A percentile compares a stretch with the other conserved stretches of the same genome.
phyloP scores from a whole-genome alignment of 2,888 invertebrate species.

The Cerastis rubricosa region DNA sequence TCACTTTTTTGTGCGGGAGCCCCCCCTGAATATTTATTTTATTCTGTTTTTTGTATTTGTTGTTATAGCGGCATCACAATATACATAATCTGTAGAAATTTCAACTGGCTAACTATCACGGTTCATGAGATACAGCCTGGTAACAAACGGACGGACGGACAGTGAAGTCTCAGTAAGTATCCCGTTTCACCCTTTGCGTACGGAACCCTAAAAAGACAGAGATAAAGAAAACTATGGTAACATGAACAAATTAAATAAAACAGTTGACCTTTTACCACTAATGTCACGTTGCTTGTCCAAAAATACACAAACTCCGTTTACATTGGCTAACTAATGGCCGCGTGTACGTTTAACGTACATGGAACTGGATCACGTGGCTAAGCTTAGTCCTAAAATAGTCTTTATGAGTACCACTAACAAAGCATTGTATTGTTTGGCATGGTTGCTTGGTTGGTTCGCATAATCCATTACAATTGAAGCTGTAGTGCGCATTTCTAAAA shows the following conservation, averaged over 20 bases:
- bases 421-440: conserved; percentile 25
- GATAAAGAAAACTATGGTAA: neutral
- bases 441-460: neutral
- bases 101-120: too few species aligned
- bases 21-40: too few species aligned
- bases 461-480: neutral
- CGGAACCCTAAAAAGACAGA: too few species aligned
- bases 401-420: conserved; percentile 29
- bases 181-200: too few species aligned
- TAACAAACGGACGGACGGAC: too few species aligned
- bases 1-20: too few species aligned
- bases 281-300: neutral
- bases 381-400: conserved; percentile 32
- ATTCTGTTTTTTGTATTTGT: too few species aligned
- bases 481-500: neutral
- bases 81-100: too few species aligned
- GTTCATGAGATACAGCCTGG: too few species aligned
- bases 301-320: conserved; percentile 23
- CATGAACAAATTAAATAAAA: neutral
- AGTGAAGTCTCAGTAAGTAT: too few species aligned
- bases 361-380: conserved; percentile 16
- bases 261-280: neutral
- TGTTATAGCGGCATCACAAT: too few species aligned
- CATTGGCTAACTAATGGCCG: conserved; percentile 19
- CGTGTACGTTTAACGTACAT: neutral